Percentiles rank a stretch among this genome's conserved stretches.
Conservation (phyloP, 2,797 vertebrate species). For the Atherinosoma microstoma region DNA sequence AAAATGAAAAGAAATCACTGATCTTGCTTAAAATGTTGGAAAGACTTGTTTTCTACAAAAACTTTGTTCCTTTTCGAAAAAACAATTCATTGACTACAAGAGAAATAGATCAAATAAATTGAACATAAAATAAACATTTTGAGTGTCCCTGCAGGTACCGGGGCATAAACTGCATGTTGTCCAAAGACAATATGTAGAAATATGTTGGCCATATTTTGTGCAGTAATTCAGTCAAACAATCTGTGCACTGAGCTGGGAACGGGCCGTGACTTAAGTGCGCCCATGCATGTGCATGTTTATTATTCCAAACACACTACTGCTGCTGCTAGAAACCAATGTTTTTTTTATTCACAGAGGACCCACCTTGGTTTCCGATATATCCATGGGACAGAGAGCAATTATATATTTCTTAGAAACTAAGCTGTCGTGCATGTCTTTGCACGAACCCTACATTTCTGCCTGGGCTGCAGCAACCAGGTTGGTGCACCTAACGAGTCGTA, state of each 20-base stretch:
- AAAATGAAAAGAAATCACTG: too few relatives aligned
- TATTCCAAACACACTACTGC: conserved; percentile 27
- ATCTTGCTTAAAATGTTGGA: too few relatives aligned
- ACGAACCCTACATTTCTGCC: not conserved
- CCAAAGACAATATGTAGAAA: not conserved
- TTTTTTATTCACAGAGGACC: conserved; percentile 22
- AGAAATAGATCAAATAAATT: too few relatives aligned
- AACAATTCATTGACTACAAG: not conserved
- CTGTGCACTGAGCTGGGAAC: not conserved
- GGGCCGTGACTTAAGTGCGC: not conserved
- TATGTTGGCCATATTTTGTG: not conserved
- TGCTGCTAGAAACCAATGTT: conserved; percentile 24
- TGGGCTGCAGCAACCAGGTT: not conserved
- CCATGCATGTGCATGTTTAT: conserved; percentile 1
- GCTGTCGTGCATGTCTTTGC: not conserved
- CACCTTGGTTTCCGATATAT: conserved; percentile 10
- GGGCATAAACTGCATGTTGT: conserved; percentile 1
- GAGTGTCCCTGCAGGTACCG: too few relatives aligned
- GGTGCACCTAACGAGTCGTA: conserved; percentile 32
- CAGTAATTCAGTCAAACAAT: not conserved
- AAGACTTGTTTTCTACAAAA: too few relatives aligned
- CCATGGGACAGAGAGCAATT: conserved; percentile 14
- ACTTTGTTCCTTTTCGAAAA: not conserved
- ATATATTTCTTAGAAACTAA: not conserved
- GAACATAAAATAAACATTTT: too few relatives aligned